Evolutionary conservation across 2,888 invertebrate species (phyloP).

Genomic region (Nymphalis c-album): DNA sequence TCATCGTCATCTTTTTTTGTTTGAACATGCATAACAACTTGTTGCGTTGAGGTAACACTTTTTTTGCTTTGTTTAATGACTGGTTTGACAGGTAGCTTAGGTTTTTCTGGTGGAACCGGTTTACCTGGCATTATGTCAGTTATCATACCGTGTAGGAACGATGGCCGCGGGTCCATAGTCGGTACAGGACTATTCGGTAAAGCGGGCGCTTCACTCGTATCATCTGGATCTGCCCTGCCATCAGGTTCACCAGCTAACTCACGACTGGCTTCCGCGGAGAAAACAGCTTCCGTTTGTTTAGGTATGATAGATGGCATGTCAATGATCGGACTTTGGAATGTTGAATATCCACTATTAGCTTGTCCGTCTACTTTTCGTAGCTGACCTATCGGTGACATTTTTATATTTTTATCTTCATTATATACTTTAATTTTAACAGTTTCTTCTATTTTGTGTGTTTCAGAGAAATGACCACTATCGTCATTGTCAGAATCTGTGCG

Average conservation of each 20-base stretch:
- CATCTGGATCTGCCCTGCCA: conserved; percentile 92
- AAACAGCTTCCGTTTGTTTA: conserved; percentile 67
- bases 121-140: conserved; percentile 73
- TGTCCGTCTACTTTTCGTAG: conserved; percentile 74
- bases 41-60: conserved; percentile 57
- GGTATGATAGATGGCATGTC: conserved; percentile 75
- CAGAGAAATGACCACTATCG: conserved; percentile 77
- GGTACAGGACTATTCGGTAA: conserved; percentile 87
- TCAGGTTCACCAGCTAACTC: conserved; percentile 93
- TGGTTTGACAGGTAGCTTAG: conserved; percentile 82
- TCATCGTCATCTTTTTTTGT: conserved; percentile 67
- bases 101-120: conserved; percentile 88
- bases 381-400: conserved; percentile 71
- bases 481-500: conserved; percentile 83
- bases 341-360: conserved; percentile 69
- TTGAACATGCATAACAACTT: conserved; percentile 79
- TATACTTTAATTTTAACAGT: conserved; percentile 78
- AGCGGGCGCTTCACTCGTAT: conserved; percentile 84
- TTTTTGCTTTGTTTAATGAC: conserved; percentile 79
- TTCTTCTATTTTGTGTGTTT: conserved; percentile 74
- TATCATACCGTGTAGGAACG: conserved; percentile 86
- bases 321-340: conserved; percentile 75
- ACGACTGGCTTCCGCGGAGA: conserved; percentile 84
- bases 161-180: conserved; percentile 81
- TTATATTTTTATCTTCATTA: conserved; percentile 74